These are phyloP conservation scores for Gallinago nigripennis DNA, from an alignment of 2,797 vertebrate genomes.

Conservation along the genomic window DNA sequence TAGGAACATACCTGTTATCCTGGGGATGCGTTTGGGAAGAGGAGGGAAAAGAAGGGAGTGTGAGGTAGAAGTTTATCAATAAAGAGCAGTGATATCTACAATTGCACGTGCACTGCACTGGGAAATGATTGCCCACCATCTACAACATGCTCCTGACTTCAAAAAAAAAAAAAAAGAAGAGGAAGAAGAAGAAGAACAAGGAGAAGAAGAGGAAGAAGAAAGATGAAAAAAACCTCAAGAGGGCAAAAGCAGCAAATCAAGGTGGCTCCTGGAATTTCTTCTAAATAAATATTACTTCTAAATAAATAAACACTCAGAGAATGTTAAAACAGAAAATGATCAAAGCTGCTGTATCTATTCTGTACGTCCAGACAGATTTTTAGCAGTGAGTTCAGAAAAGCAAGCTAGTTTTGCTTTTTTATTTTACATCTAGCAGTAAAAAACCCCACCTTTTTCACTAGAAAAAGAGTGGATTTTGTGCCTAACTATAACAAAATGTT, in stretches of 20 bases:
- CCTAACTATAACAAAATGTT: background rate
- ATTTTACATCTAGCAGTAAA: background rate
- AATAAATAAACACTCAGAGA: background rate
- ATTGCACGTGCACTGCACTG: slow-evolving; percentile 53
- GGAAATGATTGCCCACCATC: slow-evolving; percentile 55
- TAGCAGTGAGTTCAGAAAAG: background rate
- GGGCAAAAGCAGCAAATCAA: slow-evolving; percentile 13
- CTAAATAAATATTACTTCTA: background rate
- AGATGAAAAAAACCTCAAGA: background rate
- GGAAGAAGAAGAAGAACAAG: too few relatives aligned
- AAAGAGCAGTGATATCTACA: slow-evolving; percentile 48
- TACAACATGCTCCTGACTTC: slow-evolving; percentile 33
- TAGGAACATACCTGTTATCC: background rate
- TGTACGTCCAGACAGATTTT: background rate
- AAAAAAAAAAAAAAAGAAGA: background rate
- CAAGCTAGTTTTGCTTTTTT: background rate
- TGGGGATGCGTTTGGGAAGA: background rate
- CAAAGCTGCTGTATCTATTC: background rate
- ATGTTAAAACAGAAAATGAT: background rate
- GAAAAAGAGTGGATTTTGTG: background rate
- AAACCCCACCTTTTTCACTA: background rate
- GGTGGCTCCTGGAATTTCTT: background rate
- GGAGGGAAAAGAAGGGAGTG: background rate
- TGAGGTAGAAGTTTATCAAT: slow-evolving; percentile 39
- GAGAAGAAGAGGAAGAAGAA: background rate